A percentile compares a stretch with the other conserved stretches of the same genome.
Conservation (phyloP, 2,888 invertebrate genomes). For the Lasioglossum leucozonium region DNA sequence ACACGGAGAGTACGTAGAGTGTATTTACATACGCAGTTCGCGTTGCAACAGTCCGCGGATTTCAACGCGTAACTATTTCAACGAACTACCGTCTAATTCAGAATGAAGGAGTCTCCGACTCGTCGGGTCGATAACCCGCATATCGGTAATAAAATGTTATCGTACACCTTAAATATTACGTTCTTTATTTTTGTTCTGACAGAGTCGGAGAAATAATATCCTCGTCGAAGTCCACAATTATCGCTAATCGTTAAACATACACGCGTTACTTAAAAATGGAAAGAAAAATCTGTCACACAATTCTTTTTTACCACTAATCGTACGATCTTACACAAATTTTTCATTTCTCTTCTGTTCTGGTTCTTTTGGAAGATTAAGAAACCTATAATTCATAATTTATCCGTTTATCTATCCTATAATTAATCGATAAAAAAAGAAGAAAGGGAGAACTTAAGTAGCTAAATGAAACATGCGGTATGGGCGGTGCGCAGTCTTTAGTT, state of each 20-base stretch:
- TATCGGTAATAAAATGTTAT: constrained; percentile 44
- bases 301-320: constrained; percentile 17
- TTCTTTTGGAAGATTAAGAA: constrained; percentile 22
- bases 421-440: constrained; percentile 16
- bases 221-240: constrained; percentile 43
- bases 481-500: constrained; percentile 62
- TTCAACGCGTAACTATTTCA: neutral
- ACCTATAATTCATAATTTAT: constrained; percentile 28
- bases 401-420: constrained; percentile 49
- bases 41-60: neutral
- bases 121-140: constrained; percentile 13
- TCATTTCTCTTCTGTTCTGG: neutral
- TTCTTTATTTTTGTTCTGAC: constrained; percentile 61
- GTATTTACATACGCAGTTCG: neutral
- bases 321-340: constrained; percentile 35
- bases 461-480: constrained; percentile 61
- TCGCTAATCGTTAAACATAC: constrained; percentile 60
- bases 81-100: constrained; percentile 7
- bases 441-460: constrained; percentile 50
- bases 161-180: constrained; percentile 53
- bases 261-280: constrained; percentile 51
- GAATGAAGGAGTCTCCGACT: constrained; percentile 5
- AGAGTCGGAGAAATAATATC: constrained; percentile 51
- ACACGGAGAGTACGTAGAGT: neutral
- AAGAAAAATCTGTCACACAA: constrained; percentile 46